phyloP scores from a whole-genome alignment of 1,140 invertebrate species.

The Goniozus legneri region DNA sequence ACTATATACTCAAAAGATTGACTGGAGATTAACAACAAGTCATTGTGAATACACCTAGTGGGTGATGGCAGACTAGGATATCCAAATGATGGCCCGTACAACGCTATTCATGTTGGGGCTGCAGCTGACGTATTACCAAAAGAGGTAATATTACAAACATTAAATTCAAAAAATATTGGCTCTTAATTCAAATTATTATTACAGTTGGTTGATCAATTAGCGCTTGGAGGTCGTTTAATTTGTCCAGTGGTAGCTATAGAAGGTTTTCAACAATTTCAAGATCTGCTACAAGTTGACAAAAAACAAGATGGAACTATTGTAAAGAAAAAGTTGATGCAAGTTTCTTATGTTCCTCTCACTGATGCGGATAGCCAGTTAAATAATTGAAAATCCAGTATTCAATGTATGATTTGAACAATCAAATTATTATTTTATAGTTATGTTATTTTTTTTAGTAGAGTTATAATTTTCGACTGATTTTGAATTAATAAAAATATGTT shows the following conservation, averaged over 20 bases:
- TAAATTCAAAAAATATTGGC: conserved; percentile 4
- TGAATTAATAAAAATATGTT: too few species aligned
- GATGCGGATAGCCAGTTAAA: conserved; percentile 41
- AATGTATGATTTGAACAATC: too few species aligned
- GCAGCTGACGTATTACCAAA: conserved; percentile 58
- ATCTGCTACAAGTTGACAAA: conserved; percentile 47
- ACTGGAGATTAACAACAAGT: conserved; percentile 47
- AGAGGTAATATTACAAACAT: conserved; percentile 32
- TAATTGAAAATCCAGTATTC: too few species aligned
- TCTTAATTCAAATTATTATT: conserved; percentile 8
- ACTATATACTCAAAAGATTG: conserved; percentile 29
- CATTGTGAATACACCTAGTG: conserved; percentile 58
- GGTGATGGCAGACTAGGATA: conserved; percentile 68
- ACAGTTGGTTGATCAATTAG: conserved; percentile 59
- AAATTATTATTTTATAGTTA: too few species aligned
- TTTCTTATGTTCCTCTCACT: conserved; percentile 48
- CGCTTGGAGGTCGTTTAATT: conserved; percentile 65
- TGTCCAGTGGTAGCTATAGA: conserved; percentile 60
- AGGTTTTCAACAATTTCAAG: conserved; percentile 39
- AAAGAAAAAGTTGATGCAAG: conserved; percentile 45
- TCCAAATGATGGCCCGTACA: conserved; percentile 59
- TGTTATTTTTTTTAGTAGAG: too few species aligned
- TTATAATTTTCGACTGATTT: too few species aligned
- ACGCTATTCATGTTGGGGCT: conserved; percentile 69
- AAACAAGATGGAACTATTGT: conserved; percentile 32